Evolutionary conservation across 1,140 invertebrate species (phyloP).

Genomic region (Euborellia annulipes): DNA sequence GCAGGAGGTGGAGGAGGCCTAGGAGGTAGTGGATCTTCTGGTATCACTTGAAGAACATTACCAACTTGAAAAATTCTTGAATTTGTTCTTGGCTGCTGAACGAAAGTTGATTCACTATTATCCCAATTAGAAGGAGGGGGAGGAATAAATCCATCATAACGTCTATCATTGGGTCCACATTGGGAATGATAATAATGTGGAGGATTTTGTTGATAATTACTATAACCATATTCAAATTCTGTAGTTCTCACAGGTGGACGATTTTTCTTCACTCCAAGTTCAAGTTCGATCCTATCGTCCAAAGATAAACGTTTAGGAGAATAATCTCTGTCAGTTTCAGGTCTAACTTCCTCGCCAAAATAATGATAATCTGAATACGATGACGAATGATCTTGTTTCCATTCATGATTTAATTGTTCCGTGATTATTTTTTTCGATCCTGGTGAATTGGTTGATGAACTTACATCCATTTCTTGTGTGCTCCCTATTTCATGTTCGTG

Average conservation of each 20-base stretch:
- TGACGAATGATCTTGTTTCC: neutral
- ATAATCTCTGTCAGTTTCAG: neutral
- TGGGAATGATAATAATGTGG: too few relatives aligned
- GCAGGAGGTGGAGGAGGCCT: conserved; percentile 12
- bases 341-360: neutral
- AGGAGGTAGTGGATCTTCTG: conserved; percentile 18
- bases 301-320: conserved; percentile 25
- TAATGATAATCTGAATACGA: neutral
- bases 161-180: too few relatives aligned
- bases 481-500: neutral
- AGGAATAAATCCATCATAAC: too few relatives aligned
- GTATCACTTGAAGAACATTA: conserved; percentile 40
- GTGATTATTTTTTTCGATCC: neutral
- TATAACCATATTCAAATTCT: too few relatives aligned
- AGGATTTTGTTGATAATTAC: too few relatives aligned
- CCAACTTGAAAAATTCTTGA: conserved; percentile 30
- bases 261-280: conserved; percentile 23
- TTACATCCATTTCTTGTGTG: neutral
- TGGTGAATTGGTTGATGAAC: conserved; percentile 1
- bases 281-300: conserved; percentile 28
- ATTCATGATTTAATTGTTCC: neutral
- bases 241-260: conserved; percentile 8
- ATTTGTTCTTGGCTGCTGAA: neutral
- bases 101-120: neutral
- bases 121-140: neutral